These are phyloP conservation scores for Drosophila vallismaia DNA, from an alignment of 2,888 invertebrate genomes.

Conservation along the genomic window DNA sequence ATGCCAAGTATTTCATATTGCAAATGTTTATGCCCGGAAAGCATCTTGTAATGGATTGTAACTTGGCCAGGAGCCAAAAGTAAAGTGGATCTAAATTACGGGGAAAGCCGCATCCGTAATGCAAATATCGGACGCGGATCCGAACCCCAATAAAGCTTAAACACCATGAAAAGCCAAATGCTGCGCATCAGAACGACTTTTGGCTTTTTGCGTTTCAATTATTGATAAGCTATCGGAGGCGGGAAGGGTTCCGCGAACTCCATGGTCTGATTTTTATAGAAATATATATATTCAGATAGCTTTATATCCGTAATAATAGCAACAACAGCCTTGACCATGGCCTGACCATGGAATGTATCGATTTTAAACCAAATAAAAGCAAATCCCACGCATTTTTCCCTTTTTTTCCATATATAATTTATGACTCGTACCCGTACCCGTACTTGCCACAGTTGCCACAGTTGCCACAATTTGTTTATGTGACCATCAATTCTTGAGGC, in stretches of 20 bases:
- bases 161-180: conserved; percentile 42
- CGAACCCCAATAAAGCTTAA: conserved; percentile 8
- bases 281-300: not conserved
- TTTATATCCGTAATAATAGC: not conserved
- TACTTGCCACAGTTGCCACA: conserved; percentile 21
- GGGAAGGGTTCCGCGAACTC: not conserved
- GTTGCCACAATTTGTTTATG: conserved; percentile 46
- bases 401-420: conserved; percentile 34
- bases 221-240: conserved; percentile 38
- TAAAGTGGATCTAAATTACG: conserved; percentile 5
- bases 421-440: conserved; percentile 1
- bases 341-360: conserved; percentile 24
- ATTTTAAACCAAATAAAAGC: conserved; percentile 37
- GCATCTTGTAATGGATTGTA: conserved; percentile 10
- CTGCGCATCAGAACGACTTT: conserved; percentile 4
- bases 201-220: conserved; percentile 32
- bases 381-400: conserved; percentile 26
- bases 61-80: conserved; percentile 38
- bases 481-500: conserved; percentile 35
- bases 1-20: conserved; percentile 24
- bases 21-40: conserved; percentile 4
- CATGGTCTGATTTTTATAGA: conserved; percentile 6
- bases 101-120: conserved; percentile 27
- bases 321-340: conserved; percentile 36
- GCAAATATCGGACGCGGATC: conserved; percentile 19